Conservation (phyloP, 2,113 vertebrate species). For the Trogon melanurus region DNA sequence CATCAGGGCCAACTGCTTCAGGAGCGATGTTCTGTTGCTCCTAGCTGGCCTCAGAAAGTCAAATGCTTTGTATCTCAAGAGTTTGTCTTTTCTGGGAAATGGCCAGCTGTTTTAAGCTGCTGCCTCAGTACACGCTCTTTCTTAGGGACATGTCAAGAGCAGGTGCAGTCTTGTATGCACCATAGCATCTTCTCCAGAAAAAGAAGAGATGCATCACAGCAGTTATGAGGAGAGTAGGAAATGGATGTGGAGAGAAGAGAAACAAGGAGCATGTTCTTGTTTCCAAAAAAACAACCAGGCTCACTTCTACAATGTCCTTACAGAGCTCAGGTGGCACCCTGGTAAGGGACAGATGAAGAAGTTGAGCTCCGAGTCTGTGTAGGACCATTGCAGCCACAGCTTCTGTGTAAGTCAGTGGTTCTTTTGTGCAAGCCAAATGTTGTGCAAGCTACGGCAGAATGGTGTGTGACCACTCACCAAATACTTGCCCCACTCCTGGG, state of each 20-base stretch:
- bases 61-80: background rate
- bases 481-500: fast-evolving
- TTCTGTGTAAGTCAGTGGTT: fast-evolving
- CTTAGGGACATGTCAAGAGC: background rate
- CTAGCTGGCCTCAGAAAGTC: background rate
- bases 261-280: background rate
- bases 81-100: background rate
- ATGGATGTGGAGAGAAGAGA: background rate
- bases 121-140: background rate
- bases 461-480: background rate
- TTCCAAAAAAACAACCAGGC: background rate
- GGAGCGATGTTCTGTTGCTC: background rate
- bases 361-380: fast-evolving
- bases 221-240: background rate
- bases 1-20: background rate
- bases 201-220: background rate
- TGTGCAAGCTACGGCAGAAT: background rate
- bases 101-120: background rate
- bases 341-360: background rate
- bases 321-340: background rate
- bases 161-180: fast-evolving
- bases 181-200: background rate
- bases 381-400: background rate
- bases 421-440: background rate
- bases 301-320: background rate